phyloP scores from a whole-genome alignment of 2,113 vertebrate genomes.

The Gallinago jamesoni region DNA sequence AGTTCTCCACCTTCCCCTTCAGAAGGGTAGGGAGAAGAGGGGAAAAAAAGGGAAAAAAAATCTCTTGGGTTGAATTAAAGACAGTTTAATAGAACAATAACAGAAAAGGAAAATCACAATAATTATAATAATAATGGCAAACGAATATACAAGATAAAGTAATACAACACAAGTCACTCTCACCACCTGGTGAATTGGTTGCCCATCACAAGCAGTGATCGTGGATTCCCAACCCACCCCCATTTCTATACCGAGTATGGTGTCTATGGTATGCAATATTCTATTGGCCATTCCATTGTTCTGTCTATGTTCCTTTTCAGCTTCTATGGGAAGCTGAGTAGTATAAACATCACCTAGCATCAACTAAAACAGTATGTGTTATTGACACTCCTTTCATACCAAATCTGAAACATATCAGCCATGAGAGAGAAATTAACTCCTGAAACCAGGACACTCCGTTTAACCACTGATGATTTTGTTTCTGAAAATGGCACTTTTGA shows the following conservation, averaged over 20 bases:
- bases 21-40: background rate
- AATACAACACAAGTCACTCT: background rate
- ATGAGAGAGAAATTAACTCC: background rate
- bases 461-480: background rate
- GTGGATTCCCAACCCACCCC: background rate
- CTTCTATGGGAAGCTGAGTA: background rate
- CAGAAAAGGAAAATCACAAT: background rate
- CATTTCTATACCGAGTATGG: background rate
- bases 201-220: background rate
- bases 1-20: background rate
- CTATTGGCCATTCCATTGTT: background rate
- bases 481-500: background rate
- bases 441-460: background rate
- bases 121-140: background rate
- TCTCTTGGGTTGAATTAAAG: background rate
- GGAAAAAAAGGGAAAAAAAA: background rate
- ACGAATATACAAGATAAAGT: background rate
- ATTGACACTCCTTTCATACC: background rate
- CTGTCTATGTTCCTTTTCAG: background rate
- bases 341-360: background rate
- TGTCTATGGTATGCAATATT: background rate
- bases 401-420: background rate
- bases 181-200: background rate
- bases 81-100: background rate
- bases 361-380: background rate